Evolutionary conservation across 2,113 vertebrate species (phyloP), one percentile per base, ranked within the genome.

Genomic region (Phylloscopus trochiloides): DNA sequence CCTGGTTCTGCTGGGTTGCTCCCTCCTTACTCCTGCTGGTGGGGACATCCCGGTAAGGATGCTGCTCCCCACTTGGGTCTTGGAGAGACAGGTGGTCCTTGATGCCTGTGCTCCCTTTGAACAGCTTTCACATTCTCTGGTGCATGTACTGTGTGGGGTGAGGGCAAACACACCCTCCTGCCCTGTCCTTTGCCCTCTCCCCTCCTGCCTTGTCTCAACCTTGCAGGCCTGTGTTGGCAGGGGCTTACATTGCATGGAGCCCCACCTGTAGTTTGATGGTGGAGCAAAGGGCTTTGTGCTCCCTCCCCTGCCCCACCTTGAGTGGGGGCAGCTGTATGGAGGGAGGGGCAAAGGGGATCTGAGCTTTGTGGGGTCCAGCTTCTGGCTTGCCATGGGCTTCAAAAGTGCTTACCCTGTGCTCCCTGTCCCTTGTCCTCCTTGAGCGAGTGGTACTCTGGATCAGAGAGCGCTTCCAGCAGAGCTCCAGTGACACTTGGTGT

Each of bases 311-410:
- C 3, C 17, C 22, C 36, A 36, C 36, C 19, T 19, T 9, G 3
- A 0, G 5, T 1, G 5, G 25, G 40, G 16, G 3, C 0, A 0
- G 18, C 36, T 24, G 18, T 3, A 2, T 7, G 24, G 6, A 20
- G 57, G 63, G 14, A 80, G 38, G 1, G 2, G 28, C 2, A 1
- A 40, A 14, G 3, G 1, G 2, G 10, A 54, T 8, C 52, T 58
- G 25, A 45, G 18, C 9, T 8, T 11, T 1, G 5, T 45, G 50
- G 13, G 8, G 32, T 58, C 10, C 17, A 10, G 3, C 32, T n/a
- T 28, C 17, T 7, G 45, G 4, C 34, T 78, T 43, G 31, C 16
- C 21, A 1, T 0, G 28, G 52, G 4, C 0, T 3, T 9, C 1
- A 20, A 20, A 24, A 17, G 36, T 12, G 12, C 31, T 36, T 10